A percentile compares a stretch with the other conserved stretches of the same genome.
These are phyloP conservation scores for Parauchenoglanis punctatus DNA, from an alignment of 2,797 vertebrate species.

Conservation along the genomic window DNA sequence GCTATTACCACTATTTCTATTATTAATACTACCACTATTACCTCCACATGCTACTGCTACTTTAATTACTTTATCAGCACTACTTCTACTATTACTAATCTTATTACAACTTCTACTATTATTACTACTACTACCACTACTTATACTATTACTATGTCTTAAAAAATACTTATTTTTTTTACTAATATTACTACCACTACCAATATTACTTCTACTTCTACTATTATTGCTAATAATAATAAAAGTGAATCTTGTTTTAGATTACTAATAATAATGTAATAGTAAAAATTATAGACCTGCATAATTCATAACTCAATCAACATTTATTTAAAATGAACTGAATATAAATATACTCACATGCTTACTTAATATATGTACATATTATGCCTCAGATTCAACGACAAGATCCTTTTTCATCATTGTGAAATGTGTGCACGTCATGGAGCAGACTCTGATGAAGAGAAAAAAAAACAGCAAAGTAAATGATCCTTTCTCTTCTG, in stretches of 20 bases:
- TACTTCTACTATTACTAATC: background rate
- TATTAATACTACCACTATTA: background rate
- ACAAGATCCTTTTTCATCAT: background rate
- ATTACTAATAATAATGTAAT: background rate
- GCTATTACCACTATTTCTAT: background rate
- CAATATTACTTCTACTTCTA: background rate
- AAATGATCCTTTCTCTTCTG: constrained; percentile 42
- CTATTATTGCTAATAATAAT: background rate
- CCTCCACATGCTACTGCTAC: background rate
- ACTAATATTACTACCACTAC: background rate
- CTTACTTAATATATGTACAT: background rate
- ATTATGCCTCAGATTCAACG: background rate
- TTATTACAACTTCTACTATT: background rate
- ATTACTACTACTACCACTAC: background rate
- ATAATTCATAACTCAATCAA: background rate
- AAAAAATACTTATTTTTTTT: too few relatives aligned
- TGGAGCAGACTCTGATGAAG: background rate
- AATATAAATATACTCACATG: background rate
- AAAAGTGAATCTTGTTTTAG: background rate
- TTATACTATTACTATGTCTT: background rate
- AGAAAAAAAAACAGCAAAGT: constrained; percentile 17
- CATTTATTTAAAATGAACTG: background rate
- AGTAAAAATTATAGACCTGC: too few relatives aligned
- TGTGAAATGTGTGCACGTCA: background rate
- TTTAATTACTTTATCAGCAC: background rate